A percentile compares a stretch with the other conserved stretches of the same genome.
These are phyloP conservation scores for Axinella damicornis DNA, from an alignment of 37 sponge, comb jelly and placozoan species.

Conservation along the genomic window DNA sequence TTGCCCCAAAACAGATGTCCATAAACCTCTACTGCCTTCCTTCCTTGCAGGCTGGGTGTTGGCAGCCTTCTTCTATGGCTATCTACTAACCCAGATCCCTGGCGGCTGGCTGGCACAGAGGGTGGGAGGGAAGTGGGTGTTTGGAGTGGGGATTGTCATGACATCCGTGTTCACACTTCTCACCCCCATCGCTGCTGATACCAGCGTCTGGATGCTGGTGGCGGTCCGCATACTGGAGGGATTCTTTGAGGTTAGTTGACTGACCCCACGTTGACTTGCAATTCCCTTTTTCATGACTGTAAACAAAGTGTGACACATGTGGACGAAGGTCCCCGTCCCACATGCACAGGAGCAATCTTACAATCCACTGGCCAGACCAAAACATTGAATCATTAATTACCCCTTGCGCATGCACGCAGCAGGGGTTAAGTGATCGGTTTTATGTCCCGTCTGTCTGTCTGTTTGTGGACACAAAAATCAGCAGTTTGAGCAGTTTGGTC, in stretches of 20 bases:
- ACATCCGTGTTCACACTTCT: conserved; percentile 88
- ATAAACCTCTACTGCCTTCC: too few species aligned
- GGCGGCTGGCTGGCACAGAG: conserved; percentile 84
- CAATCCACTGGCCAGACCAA: background rate
- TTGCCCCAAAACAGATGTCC: background rate
- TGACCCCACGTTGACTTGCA: too few species aligned
- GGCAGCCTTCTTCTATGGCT: conserved; percentile 93
- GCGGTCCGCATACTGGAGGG: conserved; percentile 90
- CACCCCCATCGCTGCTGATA: conserved; percentile 83
- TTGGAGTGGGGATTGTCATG: conserved; percentile 83
- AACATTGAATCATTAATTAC: too few species aligned
- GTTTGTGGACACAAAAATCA: too few species aligned
- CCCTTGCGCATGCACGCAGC: too few species aligned
- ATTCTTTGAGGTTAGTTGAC: conserved; percentile 83
- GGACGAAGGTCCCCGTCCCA: background rate
- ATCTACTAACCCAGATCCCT: conserved; percentile 94
- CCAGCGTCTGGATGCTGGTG: conserved; percentile 67
- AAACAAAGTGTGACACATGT: background rate
- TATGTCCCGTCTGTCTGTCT: too few species aligned
- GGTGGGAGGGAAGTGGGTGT: conserved; percentile 86
- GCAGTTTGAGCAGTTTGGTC: too few species aligned
- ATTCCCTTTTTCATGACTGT: background rate
- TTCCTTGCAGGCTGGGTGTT: conserved; percentile 81
- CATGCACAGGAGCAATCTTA: background rate
- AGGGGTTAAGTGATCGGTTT: too few species aligned